Conservation (phyloP, 2,797 vertebrate genomes). For the Monodelphis domestica region DNA sequence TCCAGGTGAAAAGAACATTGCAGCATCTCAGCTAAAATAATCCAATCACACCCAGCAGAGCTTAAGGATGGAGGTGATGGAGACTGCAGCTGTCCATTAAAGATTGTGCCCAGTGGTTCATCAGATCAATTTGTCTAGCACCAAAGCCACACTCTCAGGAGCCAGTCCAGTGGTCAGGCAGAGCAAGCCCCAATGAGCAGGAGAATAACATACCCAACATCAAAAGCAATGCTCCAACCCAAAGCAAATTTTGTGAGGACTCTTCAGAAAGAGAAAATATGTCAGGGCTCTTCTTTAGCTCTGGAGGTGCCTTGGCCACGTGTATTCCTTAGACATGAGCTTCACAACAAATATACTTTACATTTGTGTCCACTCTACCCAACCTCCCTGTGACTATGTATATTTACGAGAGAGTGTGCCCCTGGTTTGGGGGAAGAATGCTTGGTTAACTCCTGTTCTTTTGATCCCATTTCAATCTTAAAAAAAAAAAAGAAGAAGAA, state of each 20-base stretch:
- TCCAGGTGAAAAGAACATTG: background rate
- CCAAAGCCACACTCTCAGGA: background rate
- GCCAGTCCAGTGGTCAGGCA: background rate
- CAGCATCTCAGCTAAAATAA: background rate
- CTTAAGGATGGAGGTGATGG: background rate
- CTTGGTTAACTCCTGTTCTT: background rate
- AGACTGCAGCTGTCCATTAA: background rate
- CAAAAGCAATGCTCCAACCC: background rate
- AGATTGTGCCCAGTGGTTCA: background rate
- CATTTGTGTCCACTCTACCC: background rate
- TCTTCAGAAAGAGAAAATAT: background rate
- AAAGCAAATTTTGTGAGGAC: background rate
- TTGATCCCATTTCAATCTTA: background rate
- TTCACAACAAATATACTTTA: background rate
- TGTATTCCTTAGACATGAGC: background rate
- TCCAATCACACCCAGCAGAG: background rate
- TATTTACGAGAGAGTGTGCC: background rate
- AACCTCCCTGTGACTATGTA: background rate
- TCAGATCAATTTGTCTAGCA: background rate
- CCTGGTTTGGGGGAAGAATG: background rate
- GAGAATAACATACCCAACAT: background rate
- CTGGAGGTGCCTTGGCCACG: background rate
- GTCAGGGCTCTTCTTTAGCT: background rate
- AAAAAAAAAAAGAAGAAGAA: no score
- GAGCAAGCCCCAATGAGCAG: background rate